phyloP scores from a whole-genome alignment of 2,113 vertebrate genomes.

The Hemiscyllium ocellatum region DNA sequence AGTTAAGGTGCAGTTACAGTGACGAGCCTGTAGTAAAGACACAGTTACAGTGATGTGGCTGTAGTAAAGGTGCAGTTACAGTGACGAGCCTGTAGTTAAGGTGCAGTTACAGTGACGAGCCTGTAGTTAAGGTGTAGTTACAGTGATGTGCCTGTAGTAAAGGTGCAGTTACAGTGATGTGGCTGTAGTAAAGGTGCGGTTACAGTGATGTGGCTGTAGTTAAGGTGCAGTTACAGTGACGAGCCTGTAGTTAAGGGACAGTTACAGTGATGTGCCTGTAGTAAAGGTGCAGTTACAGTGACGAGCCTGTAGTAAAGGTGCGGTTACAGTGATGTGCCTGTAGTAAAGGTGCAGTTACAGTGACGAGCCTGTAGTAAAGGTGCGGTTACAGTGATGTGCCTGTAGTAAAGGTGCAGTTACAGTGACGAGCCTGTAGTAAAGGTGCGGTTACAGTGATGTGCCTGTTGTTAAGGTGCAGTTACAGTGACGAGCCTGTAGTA shows the following conservation, averaged over 20 bases:
- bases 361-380: no score
- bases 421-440: no score
- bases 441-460: no score
- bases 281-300: background rate
- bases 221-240: background rate
- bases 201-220: background rate
- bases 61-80: no score
- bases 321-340: background rate
- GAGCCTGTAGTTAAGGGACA: no score
- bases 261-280: background rate
- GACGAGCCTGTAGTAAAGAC: background rate
- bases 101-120: background rate
- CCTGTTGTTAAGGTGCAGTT: background rate
- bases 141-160: background rate
- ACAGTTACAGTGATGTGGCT: background rate
- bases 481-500: no score
- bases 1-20: no score
- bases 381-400: background rate
- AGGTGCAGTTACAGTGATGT: background rate
- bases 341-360: background rate
- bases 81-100: background rate
- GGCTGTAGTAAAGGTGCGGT: no score
- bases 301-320: no score
- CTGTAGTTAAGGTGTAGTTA: no score
- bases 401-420: background rate